A percentile compares a stretch with the other conserved stretches of the same genome.
phyloP scores from a whole-genome alignment of 2,888 invertebrate species.

The Perithous albicinctus region DNA sequence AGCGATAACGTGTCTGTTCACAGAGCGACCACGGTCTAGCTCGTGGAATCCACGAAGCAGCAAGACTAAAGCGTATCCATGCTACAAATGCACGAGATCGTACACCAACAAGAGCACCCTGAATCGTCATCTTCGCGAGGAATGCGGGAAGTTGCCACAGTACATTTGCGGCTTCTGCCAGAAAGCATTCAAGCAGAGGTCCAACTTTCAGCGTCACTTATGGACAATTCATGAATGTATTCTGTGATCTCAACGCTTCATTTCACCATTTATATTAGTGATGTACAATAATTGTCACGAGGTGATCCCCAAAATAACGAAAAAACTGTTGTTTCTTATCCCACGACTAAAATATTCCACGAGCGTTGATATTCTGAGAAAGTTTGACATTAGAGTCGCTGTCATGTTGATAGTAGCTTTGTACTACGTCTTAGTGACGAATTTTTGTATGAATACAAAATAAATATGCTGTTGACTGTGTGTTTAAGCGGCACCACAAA shows the following conservation, averaged over 20 bases:
- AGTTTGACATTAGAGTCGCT: slow-evolving; percentile 22
- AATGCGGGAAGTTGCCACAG: slow-evolving; percentile 81
- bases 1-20: slow-evolving; percentile 32
- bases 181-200: slow-evolving; percentile 78
- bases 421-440: slow-evolving; percentile 33
- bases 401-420: slow-evolving; percentile 44
- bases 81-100: slow-evolving; percentile 77
- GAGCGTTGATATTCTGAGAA: slow-evolving; percentile 25
- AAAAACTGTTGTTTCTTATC: slow-evolving; percentile 26
- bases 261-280: neutral
- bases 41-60: slow-evolving; percentile 58
- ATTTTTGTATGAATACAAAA: slow-evolving; percentile 62
- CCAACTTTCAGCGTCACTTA: slow-evolving; percentile 79
- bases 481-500: slow-evolving; percentile 6
- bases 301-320: slow-evolving; percentile 1
- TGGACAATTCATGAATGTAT: slow-evolving; percentile 75
- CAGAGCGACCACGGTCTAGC: slow-evolving; percentile 59
- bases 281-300: neutral
- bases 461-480: slow-evolving; percentile 55
- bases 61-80: slow-evolving; percentile 69
- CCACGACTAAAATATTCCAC: slow-evolving; percentile 23
- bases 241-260: slow-evolving; percentile 56
- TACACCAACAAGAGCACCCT: slow-evolving; percentile 88
- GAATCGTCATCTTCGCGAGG: slow-evolving; percentile 82
- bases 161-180: slow-evolving; percentile 80